These are phyloP conservation scores for Pyrrhura leucotis DNA, from an alignment of 2,797 vertebrate genomes.

Conservation along the genomic window DNA sequence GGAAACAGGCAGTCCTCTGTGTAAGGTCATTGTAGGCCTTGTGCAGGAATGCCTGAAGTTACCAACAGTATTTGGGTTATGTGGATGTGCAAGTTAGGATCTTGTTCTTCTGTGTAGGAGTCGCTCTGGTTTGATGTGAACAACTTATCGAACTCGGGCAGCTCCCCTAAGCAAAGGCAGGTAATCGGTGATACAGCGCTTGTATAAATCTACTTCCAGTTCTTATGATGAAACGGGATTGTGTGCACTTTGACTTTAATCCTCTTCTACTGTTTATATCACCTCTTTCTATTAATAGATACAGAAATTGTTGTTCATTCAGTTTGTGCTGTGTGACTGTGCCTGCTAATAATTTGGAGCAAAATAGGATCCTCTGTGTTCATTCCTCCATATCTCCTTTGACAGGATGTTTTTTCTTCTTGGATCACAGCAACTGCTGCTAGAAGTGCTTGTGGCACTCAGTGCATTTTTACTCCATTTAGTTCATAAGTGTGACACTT, in stretches of 20 bases:
- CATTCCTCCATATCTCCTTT: background rate
- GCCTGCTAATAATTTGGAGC: background rate
- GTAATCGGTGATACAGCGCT: background rate
- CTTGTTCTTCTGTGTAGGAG: background rate
- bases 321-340: background rate
- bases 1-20: background rate
- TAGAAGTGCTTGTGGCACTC: background rate
- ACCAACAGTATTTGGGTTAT: background rate
- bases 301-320: background rate
- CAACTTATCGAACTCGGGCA: background rate
- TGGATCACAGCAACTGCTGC: background rate
- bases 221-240: background rate
- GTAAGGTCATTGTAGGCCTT: background rate
- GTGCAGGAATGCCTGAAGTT: background rate
- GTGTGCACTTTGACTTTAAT: background rate
- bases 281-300: background rate
- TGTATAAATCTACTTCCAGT: background rate
- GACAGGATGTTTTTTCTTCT: background rate
- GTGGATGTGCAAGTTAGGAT: background rate
- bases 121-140: background rate
- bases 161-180: background rate
- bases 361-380: background rate
- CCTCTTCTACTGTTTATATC: background rate
- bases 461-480: background rate
- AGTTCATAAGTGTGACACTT: background rate